Base-by-base conservation (phyloP, 2,888 invertebrate genomes). In the Amblyteles armatorius region DNA sequence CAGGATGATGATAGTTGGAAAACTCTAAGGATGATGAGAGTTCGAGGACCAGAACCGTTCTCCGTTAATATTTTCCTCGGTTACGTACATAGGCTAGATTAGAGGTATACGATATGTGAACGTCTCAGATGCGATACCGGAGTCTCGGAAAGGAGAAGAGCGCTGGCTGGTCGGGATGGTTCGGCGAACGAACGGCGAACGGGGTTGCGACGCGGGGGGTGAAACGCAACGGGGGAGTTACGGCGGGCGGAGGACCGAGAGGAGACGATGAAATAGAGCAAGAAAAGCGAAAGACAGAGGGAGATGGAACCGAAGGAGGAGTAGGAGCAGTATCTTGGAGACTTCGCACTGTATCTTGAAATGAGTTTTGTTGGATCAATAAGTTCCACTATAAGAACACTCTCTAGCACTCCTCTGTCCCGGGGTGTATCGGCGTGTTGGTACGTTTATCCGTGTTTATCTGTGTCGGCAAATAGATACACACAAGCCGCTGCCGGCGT, bases 281-380 rank as follows among this genome's bases (percentile, higher is more conserved):
- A 60, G 60, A 55, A 69, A 87, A 88, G 82, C 72, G 74, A 84
- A 82, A 80, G 87, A 88, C 88, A 87, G 89, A 89, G 86, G 90
- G 90, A 89, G 89, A 88, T 86, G 87, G 88, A 87, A 89, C 88
- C 88, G 90, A 88, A 90, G 89, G 85, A 89, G 87, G 87, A 89
- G 91, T 89, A 90, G 90, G 89, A 93, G 93, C 91, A 93, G 93
- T 93, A 94, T 93, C 94, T 93, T 93, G 93, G 93, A 93, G 94
- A 94, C 94, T 94, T 94, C 93, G 94, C 94, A 94, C 93, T 93
- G 94, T 94, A 94, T 94, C 94, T 94, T 93, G 94, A 94, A 94
- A 94, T 94, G 94, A 94, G 94, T 94, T 94, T 94, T 94, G 94
- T 94, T 94, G 94, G 94, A 94, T 94, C 94, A 94, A 94, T 94